phyloP scores from a whole-genome alignment of 2,113 vertebrate genomes.

The Lagenorhynchus albirostris region DNA sequence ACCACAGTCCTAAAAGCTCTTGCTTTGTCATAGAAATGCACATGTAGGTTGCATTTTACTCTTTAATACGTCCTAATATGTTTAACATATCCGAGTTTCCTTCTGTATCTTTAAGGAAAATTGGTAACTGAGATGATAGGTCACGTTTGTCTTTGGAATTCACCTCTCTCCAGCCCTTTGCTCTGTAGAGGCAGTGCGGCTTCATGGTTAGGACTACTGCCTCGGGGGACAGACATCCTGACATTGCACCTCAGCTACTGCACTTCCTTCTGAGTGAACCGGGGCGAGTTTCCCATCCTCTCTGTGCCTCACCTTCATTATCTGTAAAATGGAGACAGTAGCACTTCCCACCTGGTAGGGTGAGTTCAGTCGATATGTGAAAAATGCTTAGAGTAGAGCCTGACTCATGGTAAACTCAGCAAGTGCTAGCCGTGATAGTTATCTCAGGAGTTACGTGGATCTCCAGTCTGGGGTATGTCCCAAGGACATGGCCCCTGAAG shows the following conservation, averaged over 20 bases:
- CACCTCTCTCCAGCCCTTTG: background rate
- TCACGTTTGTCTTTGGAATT: background rate
- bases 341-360: background rate
- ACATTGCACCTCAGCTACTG: background rate
- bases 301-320: background rate
- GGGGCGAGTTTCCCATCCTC: background rate
- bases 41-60: background rate
- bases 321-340: background rate
- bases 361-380: background rate
- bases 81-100: background rate
- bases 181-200: background rate
- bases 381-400: background rate
- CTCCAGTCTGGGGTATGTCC: background rate
- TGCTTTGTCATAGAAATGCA: background rate
- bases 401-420: background rate
- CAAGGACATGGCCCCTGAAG: background rate
- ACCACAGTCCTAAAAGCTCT: background rate
- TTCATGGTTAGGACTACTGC: background rate
- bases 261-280: background rate
- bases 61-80: background rate
- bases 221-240: background rate
- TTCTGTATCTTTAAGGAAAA: background rate
- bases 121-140: background rate
- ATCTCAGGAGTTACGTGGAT: background rate
- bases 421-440: background rate